Base-by-base conservation (phyloP, 2,888 invertebrate species). In the Mystacides longicornis region DNA sequence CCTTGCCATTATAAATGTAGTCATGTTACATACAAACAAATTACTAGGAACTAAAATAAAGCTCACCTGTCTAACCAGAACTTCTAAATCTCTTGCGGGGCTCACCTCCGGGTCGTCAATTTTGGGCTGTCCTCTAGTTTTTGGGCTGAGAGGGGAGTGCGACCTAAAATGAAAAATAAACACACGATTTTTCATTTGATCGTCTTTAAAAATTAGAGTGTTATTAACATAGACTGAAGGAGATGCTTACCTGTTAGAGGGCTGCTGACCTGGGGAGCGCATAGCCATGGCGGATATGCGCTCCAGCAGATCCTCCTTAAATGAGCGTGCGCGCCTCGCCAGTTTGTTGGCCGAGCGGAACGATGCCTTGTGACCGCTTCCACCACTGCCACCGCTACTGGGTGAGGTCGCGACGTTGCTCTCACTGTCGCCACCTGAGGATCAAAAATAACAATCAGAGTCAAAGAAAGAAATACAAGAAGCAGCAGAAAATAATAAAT, bases 241-340 rank as follows among this genome's bases (percentile, higher is more conserved):
- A 5, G 33, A 14, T 47, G 55, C 62, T 64, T 60, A 74, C 76
- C 75, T 75, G 68, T 73, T 68, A 63, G 68, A 78, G 62, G 71
- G 76, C 66, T 70, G 73, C 64, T 70, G 75, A 64, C 76, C 81
- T 52, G 92, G 90, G 62, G 90, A 89, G 64, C 92, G 85, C 86
- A 93, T 91, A 73, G 90, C 87, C 86, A 93, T 92, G 73, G 90
- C 87, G 64, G 89, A 89, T 71, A 93, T 84, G 73, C 90, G 90
- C 72, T 92, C 91, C 69, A 93, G 81, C 67, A 93, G 83, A 75
- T 93, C 93, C 81, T 93, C 92, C 77, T 93, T 93, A 77, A 93
- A 93, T 62, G 91, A 91, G 65, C 92, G 85, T 62, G 93, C 93
- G 63, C 93, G 82, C 63, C 90, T 80, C 57, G 92, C 91, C 74